Evolutionary conservation across 1,140 invertebrate species (phyloP), one percentile per base, ranked within the genome.

Genomic region (Drosophila biarmipes): DNA sequence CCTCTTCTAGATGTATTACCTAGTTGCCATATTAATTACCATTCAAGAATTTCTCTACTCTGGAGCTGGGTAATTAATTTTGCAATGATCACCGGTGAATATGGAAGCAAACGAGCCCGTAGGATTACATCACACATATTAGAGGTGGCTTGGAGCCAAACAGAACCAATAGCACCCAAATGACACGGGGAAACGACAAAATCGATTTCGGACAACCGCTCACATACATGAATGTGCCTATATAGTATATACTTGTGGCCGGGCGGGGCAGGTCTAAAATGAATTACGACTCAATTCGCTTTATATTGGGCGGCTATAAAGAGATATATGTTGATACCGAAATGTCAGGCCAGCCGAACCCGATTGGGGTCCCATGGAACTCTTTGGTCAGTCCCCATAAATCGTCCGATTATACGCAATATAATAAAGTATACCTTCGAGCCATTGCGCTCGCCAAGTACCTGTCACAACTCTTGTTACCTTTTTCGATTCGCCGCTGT

Each of bases 321-420:
- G 61, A 77, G 73, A 73, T 62, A 63, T 42, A 59, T 43, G 45
- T n/a, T 73, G 62, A 82, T 76, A 75, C 72, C 40, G 8, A 63
- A 76, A 53, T 37, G 38, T 66, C 55, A 29, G 56, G 55, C 43
- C 61, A 43, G 59, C 24, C 46, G 46, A 49, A 49, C 46, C 46
- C 46, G 46, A 42, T 24, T 59, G 29, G 31, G 49, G 29, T 35
- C 57, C 27, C 12, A 46, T 46, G 53, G 48, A 27, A 38, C 15
- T 61, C 66, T 55, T 69, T 69, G 62, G 66, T 29, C 48, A 55
- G 62, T 48, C 12, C 34, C 40, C 68, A 73, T 80, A 85, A 86
- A 81, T 85, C 59, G 56, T 51, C 21, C 61, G 81, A 86, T 87
- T 78, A 86, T 78, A 74, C 55, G 67, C 35, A 58, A 59, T 46